Conservation (phyloP, 2,113 vertebrate species). For the Paralichthys olivaceus region DNA sequence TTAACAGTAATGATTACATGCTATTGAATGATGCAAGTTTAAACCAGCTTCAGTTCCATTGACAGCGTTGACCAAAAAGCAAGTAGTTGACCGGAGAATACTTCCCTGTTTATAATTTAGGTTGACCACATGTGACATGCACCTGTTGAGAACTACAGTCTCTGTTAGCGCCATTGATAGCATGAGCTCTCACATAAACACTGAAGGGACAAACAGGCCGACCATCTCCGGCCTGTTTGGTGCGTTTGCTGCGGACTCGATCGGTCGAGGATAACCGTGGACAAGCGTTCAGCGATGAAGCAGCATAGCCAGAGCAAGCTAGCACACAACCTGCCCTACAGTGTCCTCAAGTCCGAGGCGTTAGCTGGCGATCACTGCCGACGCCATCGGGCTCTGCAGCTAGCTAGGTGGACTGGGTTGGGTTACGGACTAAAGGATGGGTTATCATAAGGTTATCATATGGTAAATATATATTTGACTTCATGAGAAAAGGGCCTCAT, state of each 20-base stretch:
- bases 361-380: constrained; percentile 15
- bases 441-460: background rate
- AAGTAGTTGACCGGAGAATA: background rate
- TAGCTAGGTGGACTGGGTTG: constrained; percentile 5
- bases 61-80: no score
- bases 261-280: background rate
- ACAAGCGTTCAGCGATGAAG: constrained; percentile 24
- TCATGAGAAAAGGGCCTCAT: constrained; percentile 52
- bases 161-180: background rate
- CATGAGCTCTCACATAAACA: background rate
- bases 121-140: background rate
- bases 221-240: constrained; percentile 17
- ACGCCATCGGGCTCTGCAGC: constrained; percentile 8
- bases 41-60: no score
- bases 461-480: constrained; percentile 28
- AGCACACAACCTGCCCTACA: background rate
- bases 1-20: background rate
- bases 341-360: background rate
- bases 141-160: constrained; percentile 40
- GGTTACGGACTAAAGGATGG: constrained; percentile 17
- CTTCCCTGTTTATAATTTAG: background rate
- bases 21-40: no score
- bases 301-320: constrained; percentile 21
- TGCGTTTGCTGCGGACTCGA: constrained; percentile 6
- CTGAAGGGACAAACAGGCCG: constrained; percentile 18